A percentile compares a stretch with the other conserved stretches of the same genome.
These are phyloP conservation scores for Drosophila emarginata DNA, from an alignment of 2,888 invertebrate genomes.

Conservation along the genomic window DNA sequence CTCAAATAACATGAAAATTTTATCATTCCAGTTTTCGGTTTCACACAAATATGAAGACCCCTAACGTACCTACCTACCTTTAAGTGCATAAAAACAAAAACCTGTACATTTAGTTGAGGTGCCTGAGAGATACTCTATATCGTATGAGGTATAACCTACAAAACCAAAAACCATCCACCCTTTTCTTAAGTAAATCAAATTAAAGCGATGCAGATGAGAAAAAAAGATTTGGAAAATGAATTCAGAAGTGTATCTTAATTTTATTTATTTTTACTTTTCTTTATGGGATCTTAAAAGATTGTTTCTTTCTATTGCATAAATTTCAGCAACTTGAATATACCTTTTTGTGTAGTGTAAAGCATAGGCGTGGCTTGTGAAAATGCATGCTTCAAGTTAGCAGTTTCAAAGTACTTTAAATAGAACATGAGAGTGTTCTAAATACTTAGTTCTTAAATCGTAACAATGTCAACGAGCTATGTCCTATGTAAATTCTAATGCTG, in stretches of 20 bases:
- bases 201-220: no score
- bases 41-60: no score
- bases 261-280: no score
- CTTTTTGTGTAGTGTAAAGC: not conserved
- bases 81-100: not conserved
- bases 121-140: not conserved
- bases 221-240: no score
- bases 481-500: not conserved
- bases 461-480: constrained; percentile 2
- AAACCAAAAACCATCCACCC: not conserved
- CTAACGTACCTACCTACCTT: no score
- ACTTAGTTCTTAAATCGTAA: not conserved
- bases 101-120: not conserved
- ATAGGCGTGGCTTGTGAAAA: not conserved
- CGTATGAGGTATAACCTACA: not conserved
- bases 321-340: not conserved
- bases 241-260: no score
- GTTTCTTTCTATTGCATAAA: no score
- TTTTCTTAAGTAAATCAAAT: no score
- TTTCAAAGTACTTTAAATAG: not conserved
- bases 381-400: not conserved
- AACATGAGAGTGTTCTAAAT: not conserved
- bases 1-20: no score
- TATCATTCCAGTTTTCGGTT: no score
- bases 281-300: no score